Evolutionary conservation across 2,888 invertebrate genomes (phyloP).

Genomic region (Parnassius orleans): DNA sequence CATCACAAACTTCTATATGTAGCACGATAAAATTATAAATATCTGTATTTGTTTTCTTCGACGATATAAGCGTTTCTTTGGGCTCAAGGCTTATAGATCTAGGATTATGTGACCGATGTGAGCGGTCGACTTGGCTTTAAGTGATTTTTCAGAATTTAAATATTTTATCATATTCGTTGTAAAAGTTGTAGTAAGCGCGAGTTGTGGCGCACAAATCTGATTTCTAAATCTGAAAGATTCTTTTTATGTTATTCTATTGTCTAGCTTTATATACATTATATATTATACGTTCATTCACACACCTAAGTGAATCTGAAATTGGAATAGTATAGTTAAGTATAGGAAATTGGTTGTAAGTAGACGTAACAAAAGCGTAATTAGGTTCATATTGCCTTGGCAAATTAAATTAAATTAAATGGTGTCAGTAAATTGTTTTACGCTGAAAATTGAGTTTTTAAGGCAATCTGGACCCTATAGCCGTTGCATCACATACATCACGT

Average conservation of each 20-base stretch:
- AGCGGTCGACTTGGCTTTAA: conserved; percentile 9
- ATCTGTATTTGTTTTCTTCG: not conserved
- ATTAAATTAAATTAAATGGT: no score
- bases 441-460: not conserved
- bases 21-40: no score
- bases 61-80: not conserved
- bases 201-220: conserved; percentile 54
- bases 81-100: not conserved
- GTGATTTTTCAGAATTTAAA: conserved; percentile 21
- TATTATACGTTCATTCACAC: not conserved
- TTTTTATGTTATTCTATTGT: conserved; percentile 36
- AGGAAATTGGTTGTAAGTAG: conserved; percentile 11
- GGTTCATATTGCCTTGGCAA: conserved; percentile 15
- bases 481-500: conserved; percentile 41
- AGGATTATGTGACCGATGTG: not conserved
- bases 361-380: not conserved
- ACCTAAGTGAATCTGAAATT: not conserved
- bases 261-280: conserved; percentile 11
- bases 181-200: conserved; percentile 35
- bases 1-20: no score
- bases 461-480: conserved; percentile 5
- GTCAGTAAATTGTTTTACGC: no score
- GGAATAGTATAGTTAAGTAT: not conserved
- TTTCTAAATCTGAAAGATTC: conserved; percentile 55
- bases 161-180: conserved; percentile 12